Evolutionary conservation across 2,888 invertebrate species (phyloP).

Genomic region (Andrena bicolor): DNA sequence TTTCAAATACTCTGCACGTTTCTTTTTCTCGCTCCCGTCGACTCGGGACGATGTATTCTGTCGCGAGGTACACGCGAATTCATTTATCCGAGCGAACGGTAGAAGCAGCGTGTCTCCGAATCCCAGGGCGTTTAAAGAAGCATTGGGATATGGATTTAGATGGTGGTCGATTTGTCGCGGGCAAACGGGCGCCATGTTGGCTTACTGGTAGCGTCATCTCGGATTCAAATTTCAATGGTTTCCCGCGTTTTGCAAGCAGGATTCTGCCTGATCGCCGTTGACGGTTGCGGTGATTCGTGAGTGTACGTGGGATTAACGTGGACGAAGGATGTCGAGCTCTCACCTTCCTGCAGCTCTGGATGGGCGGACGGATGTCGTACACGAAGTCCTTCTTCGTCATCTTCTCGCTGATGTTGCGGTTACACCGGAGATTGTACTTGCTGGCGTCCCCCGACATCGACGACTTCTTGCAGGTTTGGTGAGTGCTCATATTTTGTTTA

Average conservation of each 20-base stretch:
- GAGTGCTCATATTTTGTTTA: constrained; percentile 39
- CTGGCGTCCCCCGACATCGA: constrained; percentile 62
- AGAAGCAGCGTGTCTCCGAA: too few relatives aligned
- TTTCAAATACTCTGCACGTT: background rate
- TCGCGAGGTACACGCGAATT: too few relatives aligned
- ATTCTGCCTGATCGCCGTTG: too few relatives aligned
- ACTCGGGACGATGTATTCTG: too few relatives aligned
- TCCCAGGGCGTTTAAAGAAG: too few relatives aligned
- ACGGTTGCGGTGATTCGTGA: background rate
- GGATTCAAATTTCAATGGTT: constrained; percentile 7
- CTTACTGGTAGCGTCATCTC: constrained; percentile 31
- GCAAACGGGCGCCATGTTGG: constrained; percentile 19
- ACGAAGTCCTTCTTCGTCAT: constrained; percentile 80
- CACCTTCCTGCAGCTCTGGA: constrained; percentile 61
- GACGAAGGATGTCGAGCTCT: background rate
- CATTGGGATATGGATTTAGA: background rate
- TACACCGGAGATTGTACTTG: constrained; percentile 79
- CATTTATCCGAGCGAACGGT: too few relatives aligned
- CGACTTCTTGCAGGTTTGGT: constrained; percentile 25
- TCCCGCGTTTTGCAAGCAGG: background rate
- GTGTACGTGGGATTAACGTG: too few relatives aligned
- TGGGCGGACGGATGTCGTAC: constrained; percentile 75
- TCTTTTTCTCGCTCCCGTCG: too few relatives aligned
- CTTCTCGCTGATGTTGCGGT: constrained; percentile 77
- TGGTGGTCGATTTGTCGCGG: background rate